These are phyloP conservation scores for Drosophila suboccidentalis DNA, from an alignment of 2,888 invertebrate genomes.

Conservation along the genomic window DNA sequence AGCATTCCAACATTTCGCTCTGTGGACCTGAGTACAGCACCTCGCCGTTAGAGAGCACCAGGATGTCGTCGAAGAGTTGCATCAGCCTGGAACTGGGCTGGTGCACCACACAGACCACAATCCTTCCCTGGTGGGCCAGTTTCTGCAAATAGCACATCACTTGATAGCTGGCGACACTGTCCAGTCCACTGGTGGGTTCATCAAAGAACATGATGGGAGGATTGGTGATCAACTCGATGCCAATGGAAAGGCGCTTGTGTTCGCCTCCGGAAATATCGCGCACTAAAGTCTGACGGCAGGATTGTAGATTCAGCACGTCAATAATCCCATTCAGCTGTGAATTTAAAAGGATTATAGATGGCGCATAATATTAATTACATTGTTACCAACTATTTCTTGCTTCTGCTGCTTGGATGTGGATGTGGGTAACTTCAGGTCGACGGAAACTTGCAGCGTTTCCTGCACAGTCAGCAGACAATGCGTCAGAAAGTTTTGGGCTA, in stretches of 20 bases:
- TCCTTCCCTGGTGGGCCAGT: constrained; percentile 92
- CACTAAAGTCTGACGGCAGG: constrained; percentile 89
- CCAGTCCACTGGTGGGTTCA: constrained; percentile 95
- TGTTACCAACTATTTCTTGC: constrained; percentile 88
- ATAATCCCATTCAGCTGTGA: constrained; percentile 92
- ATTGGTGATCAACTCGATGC: constrained; percentile 95
- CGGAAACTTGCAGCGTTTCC: constrained; percentile 93
- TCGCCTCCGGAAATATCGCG: constrained; percentile 94
- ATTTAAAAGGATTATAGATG: background rate
- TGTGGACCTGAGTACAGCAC: constrained; percentile 93
- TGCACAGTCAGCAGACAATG: constrained; percentile 92
- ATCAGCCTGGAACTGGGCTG: constrained; percentile 95
- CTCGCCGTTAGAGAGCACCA: constrained; percentile 91
- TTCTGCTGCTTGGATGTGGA: constrained; percentile 88
- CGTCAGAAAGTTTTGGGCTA: constrained; percentile 94
- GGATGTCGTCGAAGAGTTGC: constrained; percentile 94
- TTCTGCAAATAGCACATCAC: constrained; percentile 91
- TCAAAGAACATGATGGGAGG: constrained; percentile 97
- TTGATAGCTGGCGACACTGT: constrained; percentile 93
- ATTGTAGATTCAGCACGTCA: constrained; percentile 90
- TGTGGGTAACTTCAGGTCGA: constrained; percentile 92
- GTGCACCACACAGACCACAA: constrained; percentile 95
- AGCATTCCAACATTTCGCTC: constrained; percentile 90
- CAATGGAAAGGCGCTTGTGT: constrained; percentile 94
- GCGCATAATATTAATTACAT: background rate